These are phyloP conservation scores for Mirza zaza DNA, from an alignment of 2,113 vertebrate species.

Conservation along the genomic window DNA sequence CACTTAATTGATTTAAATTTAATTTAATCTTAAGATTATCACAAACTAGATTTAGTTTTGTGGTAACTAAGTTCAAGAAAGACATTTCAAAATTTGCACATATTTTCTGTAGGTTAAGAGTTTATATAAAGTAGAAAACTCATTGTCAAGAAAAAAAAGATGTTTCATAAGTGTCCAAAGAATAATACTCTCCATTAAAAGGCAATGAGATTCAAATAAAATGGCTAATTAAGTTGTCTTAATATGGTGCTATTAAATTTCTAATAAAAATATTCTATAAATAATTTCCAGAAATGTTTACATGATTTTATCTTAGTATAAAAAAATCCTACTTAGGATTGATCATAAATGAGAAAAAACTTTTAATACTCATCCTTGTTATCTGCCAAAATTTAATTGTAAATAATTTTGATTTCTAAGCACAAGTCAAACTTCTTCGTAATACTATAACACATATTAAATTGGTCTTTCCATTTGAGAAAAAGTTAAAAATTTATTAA, in stretches of 20 bases:
- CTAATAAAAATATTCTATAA: background rate
- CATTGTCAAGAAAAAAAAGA: background rate
- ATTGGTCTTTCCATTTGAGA: background rate
- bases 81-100: background rate
- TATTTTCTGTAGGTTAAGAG: background rate
- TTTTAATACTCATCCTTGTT: background rate
- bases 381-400: background rate
- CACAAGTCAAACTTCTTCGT: background rate
- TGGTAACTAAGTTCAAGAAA: background rate
- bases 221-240: background rate
- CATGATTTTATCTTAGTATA: background rate
- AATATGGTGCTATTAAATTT: background rate
- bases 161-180: background rate
- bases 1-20: background rate
- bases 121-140: background rate
- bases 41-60: background rate
- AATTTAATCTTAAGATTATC: background rate
- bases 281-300: background rate
- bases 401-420: background rate
- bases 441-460: background rate
- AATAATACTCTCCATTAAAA: constrained; percentile 8
- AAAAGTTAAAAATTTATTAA: background rate
- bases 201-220: background rate
- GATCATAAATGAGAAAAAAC: background rate
- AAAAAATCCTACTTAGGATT: background rate